These are phyloP conservation scores for Eptesicus fuscus DNA, from an alignment of 2,113 vertebrate genomes.

Conservation along the genomic window DNA sequence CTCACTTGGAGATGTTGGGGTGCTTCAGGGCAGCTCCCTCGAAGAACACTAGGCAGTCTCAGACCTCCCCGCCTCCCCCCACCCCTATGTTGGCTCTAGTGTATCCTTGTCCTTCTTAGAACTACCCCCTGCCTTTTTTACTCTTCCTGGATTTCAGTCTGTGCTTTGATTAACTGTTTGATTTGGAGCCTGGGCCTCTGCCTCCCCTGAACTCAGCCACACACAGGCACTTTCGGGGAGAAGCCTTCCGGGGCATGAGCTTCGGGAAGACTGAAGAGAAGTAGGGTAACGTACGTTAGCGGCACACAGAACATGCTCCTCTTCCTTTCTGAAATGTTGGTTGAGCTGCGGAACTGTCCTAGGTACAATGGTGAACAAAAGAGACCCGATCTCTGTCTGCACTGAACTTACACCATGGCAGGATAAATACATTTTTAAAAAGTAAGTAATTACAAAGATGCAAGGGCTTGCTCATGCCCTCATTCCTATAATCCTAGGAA, in stretches of 20 bases:
- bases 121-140: not conserved
- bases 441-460: not conserved
- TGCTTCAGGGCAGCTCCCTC: not conserved
- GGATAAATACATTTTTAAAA: not conserved
- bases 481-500: not conserved
- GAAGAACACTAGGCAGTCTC: not conserved
- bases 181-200: not conserved
- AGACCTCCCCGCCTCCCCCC: not conserved
- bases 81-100: not conserved
- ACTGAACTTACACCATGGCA: not conserved
- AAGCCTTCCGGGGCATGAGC: not conserved
- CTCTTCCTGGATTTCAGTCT: not conserved
- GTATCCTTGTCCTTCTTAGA: not conserved
- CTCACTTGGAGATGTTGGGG: not conserved
- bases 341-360: not conserved
- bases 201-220: not conserved
- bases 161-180: not conserved
- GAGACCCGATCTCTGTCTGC: not conserved
- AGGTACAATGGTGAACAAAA: not conserved
- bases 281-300: accelerated
- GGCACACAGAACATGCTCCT: not conserved
- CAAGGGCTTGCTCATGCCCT: not conserved
- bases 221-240: not conserved
- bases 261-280: not conserved
- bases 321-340: not conserved